Evolutionary conservation across 2,113 vertebrate species (phyloP).

Genomic region (Ptyas mucosa): DNA sequence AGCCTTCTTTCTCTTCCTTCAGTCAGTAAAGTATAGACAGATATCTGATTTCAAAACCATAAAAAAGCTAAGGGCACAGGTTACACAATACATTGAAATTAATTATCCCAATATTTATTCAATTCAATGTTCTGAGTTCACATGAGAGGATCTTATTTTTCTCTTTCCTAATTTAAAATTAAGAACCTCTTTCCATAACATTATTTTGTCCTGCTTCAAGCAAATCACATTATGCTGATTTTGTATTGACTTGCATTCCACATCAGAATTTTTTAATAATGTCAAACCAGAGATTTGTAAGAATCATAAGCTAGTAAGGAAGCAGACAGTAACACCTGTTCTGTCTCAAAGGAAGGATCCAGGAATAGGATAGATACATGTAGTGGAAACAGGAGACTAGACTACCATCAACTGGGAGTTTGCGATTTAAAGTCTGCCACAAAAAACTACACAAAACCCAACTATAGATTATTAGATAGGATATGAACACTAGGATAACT

Average conservation of each 20-base stretch:
- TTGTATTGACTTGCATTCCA: not conserved
- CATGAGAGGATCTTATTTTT: not conserved
- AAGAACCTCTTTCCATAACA: not conserved
- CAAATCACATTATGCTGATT: not conserved
- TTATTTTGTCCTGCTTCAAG: not conserved
- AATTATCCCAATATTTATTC: not conserved
- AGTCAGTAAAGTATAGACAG: not conserved
- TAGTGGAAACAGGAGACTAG: not conserved
- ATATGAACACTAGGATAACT: not conserved
- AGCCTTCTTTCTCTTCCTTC: not conserved
- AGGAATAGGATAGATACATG: not conserved
- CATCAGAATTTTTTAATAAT: not conserved
- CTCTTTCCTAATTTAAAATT: not conserved
- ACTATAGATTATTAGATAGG: not conserved
- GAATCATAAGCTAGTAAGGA: not conserved
- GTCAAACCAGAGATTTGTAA: not conserved
- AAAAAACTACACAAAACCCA: not conserved
- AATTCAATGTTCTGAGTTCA: not conserved
- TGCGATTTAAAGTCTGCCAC: not conserved
- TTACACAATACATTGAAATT: not conserved
- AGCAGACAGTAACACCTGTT: not conserved
- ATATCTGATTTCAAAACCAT: not conserved
- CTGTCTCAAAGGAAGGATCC: not conserved
- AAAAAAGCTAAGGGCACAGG: not conserved
- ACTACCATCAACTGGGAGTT: not conserved